Conservation (phyloP, 2,888 invertebrate species). For the Pinctada fucata region DNA sequence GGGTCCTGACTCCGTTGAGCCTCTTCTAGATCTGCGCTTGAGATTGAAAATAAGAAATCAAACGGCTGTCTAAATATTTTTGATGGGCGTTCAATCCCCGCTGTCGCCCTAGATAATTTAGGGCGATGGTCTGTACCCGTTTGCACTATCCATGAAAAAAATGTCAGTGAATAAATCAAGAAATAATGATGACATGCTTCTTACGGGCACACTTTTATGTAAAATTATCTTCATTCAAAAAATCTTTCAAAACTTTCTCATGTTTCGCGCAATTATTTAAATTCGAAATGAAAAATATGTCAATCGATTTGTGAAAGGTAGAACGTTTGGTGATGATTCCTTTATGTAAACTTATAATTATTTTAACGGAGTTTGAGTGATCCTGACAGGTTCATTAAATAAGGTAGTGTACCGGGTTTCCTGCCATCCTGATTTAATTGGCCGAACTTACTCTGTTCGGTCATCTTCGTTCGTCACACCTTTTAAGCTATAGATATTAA, state of each 20-base stretch:
- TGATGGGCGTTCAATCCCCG: neutral
- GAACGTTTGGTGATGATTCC: neutral
- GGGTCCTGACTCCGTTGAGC: too few species aligned
- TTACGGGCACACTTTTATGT: neutral
- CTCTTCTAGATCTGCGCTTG: neutral
- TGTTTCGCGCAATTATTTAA: constrained; percentile 1
- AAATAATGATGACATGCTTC: neutral
- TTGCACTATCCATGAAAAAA: neutral
- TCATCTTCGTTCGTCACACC: too few species aligned
- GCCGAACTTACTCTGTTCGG: too few species aligned
- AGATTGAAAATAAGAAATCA: neutral
- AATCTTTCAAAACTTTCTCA: neutral
- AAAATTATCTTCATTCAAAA: neutral
- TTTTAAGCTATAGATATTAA: too few species aligned
- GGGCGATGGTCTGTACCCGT: neutral
- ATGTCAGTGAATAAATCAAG: neutral
- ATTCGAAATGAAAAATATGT: neutral
- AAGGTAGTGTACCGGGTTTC: neutral
- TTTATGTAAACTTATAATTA: neutral
- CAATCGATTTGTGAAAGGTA: neutral
- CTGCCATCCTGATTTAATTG: too few species aligned
- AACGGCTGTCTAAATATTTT: neutral
- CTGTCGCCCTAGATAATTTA: neutral
- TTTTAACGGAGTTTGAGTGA: neutral
- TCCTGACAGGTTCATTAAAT: neutral